Conservation (phyloP, 2,113 vertebrate genomes). For the Melozone crissalis region DNA sequence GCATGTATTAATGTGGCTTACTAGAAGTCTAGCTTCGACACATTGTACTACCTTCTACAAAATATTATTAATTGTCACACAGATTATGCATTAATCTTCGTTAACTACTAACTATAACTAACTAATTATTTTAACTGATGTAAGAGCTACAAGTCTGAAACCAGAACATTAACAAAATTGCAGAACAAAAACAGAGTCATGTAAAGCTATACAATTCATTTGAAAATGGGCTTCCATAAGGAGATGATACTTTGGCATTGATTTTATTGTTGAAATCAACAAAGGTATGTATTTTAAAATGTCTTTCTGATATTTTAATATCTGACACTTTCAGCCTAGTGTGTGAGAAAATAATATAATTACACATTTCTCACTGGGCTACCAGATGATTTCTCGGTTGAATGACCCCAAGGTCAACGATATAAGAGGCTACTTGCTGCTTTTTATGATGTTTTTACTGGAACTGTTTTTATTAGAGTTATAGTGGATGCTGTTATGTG, state of each 20-base stretch:
- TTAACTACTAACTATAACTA: background rate
- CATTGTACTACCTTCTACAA: background rate
- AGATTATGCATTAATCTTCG: background rate
- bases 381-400: constrained; percentile 2
- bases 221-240: background rate
- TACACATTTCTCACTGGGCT: background rate
- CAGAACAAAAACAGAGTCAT: background rate
- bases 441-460: background rate
- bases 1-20: background rate
- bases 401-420: constrained; percentile 25
- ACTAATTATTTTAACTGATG: background rate
- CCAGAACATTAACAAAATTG: background rate
- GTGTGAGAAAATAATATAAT: constrained; percentile 1
- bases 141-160: background rate
- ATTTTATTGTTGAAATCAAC: background rate
- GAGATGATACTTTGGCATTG: background rate
- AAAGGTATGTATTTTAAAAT: background rate
- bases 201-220: background rate
- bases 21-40: background rate
- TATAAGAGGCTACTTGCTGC: constrained; percentile 15
- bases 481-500: constrained; percentile 3
- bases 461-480: constrained; percentile 39
- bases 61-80: background rate
- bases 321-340: background rate
- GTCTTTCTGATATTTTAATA: background rate